These are phyloP conservation scores for Actias luna DNA, from an alignment of 2,888 invertebrate species.

Conservation along the genomic window DNA sequence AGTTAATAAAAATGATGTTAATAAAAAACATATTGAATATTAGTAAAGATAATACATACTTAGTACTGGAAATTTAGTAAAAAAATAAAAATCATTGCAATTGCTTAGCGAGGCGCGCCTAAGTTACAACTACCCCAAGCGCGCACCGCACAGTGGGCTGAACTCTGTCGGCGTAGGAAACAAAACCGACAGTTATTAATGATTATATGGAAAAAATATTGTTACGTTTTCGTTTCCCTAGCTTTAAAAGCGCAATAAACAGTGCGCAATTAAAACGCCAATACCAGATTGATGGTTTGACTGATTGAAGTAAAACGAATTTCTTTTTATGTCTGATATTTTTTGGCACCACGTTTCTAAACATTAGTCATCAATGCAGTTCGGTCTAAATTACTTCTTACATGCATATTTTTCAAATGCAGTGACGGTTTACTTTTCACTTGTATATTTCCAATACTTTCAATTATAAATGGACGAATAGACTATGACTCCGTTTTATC, in stretches of 20 bases:
- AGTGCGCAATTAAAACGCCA: slow-evolving; percentile 78
- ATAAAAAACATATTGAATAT: too few relatives aligned
- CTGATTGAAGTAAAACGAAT: slow-evolving; percentile 44
- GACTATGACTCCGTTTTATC: background rate
- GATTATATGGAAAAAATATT: slow-evolving; percentile 85
- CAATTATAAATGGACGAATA: background rate
- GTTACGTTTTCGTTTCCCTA: slow-evolving; percentile 79
- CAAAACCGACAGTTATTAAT: slow-evolving; percentile 86
- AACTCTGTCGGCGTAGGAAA: slow-evolving; percentile 74
- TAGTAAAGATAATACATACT: too few relatives aligned
- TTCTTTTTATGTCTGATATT: slow-evolving; percentile 22
- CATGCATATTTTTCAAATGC: background rate
- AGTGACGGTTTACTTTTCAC: background rate
- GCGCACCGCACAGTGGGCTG: slow-evolving; percentile 62
- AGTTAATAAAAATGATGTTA: too few relatives aligned
- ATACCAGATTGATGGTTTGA: slow-evolving; percentile 75
- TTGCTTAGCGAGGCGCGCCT: slow-evolving; percentile 20
- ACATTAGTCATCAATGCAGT: slow-evolving; percentile 14
- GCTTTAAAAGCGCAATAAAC: slow-evolving; percentile 80
- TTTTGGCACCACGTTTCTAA: slow-evolving; percentile 19
- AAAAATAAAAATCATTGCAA: slow-evolving; percentile 6
- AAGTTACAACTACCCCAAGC: slow-evolving; percentile 46
- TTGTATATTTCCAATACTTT: background rate
- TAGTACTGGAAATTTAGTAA: slow-evolving; percentile 17
- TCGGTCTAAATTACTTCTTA: slow-evolving; percentile 25